phyloP scores from a whole-genome alignment of 2,113 vertebrate genomes.

The Sisor rabdophorus region DNA sequence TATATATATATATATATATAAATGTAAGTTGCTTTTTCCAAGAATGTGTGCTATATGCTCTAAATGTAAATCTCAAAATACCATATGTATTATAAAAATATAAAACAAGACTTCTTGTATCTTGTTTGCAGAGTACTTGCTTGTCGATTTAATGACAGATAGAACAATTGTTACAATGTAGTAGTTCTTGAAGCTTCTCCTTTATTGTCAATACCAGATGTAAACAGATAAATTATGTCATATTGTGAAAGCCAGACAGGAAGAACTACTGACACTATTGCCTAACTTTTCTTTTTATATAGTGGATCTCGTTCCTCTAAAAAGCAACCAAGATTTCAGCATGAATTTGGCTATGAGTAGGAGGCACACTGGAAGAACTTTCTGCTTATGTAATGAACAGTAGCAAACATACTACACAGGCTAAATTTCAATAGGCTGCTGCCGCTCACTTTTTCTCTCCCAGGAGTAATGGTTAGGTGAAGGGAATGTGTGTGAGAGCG shows the following conservation, averaged over 20 bases:
- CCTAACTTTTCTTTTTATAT: conserved; percentile 9
- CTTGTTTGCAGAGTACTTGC: not conserved
- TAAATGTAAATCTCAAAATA: no score
- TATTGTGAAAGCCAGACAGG: conserved; percentile 21
- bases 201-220: conserved; percentile 24
- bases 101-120: not conserved
- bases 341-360: not conserved
- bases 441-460: not conserved
- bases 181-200: conserved; percentile 5
- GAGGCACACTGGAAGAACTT: not conserved
- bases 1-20: no score
- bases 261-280: conserved; percentile 13
- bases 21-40: not conserved
- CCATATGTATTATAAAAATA: not conserved
- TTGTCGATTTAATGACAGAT: not conserved
- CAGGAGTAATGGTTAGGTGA: not conserved
- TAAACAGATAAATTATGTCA: conserved; percentile 43
- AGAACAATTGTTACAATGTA: conserved; percentile 11
- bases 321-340: not conserved
- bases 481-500: not conserved
- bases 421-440: not conserved
- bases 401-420: not conserved
- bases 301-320: not conserved
- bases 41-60: no score
- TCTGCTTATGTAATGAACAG: conserved; percentile 25